phyloP scores from a whole-genome alignment of 2,113 vertebrate genomes.

The Phoenicopterus ruber region DNA sequence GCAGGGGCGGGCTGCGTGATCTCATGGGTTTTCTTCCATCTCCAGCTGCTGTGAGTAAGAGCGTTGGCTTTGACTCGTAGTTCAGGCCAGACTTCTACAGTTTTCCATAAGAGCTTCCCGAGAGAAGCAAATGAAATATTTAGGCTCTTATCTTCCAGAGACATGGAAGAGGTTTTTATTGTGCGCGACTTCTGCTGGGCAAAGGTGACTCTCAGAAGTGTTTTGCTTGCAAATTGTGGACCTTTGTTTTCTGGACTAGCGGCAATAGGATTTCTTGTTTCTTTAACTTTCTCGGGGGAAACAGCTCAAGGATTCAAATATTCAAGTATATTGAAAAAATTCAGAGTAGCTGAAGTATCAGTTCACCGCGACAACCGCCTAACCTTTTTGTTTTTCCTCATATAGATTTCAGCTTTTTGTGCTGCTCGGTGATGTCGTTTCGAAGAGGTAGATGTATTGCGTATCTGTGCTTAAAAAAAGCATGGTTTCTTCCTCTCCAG shows the following conservation, averaged over 20 bases:
- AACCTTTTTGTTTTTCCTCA: slow-evolving; percentile 50
- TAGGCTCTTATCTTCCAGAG: not conserved
- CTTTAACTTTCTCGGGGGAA: not conserved
- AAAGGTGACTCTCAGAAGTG: not conserved
- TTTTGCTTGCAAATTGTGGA: not conserved
- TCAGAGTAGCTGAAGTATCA: rapidly evolving
- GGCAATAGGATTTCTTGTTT: not conserved
- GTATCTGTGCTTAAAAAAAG: slow-evolving; percentile 3
- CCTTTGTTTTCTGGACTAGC: not conserved
- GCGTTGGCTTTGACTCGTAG: rapidly evolving
- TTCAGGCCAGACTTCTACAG: rapidly evolving
- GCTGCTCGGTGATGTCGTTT: slow-evolving; percentile 55
- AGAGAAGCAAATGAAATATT: not conserved
- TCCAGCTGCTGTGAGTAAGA: not conserved
- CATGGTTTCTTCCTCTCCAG: slow-evolving; percentile 1
- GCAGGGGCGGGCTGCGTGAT: not conserved
- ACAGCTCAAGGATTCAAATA: not conserved
- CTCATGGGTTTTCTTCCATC: not conserved
- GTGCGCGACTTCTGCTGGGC: rapidly evolving
- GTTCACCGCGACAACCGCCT: not conserved
- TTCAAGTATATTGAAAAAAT: no score
- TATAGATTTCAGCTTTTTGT: slow-evolving; percentile 67
- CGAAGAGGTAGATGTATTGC: slow-evolving; percentile 62
- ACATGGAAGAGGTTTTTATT: no score
- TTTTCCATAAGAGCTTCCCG: not conserved